These are phyloP conservation scores for Phrynocephalus versicolor DNA, from an alignment of 2,113 vertebrate genomes.

Conservation along the genomic window DNA sequence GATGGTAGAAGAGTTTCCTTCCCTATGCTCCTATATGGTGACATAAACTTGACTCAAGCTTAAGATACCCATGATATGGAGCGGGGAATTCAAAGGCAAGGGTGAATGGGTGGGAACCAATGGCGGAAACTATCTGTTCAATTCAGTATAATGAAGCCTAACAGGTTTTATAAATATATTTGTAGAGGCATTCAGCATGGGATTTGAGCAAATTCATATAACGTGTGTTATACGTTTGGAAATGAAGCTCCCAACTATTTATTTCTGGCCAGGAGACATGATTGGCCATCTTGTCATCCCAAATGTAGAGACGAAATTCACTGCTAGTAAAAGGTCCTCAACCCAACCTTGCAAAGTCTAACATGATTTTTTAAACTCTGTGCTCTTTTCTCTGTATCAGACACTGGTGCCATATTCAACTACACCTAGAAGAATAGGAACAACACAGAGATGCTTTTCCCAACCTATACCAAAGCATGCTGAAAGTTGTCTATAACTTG, in stretches of 20 bases:
- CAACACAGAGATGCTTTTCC: no score
- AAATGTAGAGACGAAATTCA: no score
- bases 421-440: neutral
- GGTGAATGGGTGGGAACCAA: no score
- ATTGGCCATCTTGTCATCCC: neutral
- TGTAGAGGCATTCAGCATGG: no score
- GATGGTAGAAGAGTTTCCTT: neutral
- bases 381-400: constrained; percentile 28
- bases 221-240: neutral
- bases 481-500: neutral
- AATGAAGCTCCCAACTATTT: neutral
- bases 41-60: no score
- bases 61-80: no score
- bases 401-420: neutral
- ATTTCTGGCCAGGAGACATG: neutral
- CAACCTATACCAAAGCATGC: neutral
- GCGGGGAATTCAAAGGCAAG: no score
- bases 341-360: neutral
- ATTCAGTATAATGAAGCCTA: no score
- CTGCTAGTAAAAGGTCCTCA: neutral
- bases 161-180: no score
- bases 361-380: neutral
- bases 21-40: neutral
- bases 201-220: no score
- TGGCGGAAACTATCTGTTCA: no score